Evolutionary conservation across 2,113 vertebrate genomes (phyloP).

Genomic region (Datnioides undecimradiatus): DNA sequence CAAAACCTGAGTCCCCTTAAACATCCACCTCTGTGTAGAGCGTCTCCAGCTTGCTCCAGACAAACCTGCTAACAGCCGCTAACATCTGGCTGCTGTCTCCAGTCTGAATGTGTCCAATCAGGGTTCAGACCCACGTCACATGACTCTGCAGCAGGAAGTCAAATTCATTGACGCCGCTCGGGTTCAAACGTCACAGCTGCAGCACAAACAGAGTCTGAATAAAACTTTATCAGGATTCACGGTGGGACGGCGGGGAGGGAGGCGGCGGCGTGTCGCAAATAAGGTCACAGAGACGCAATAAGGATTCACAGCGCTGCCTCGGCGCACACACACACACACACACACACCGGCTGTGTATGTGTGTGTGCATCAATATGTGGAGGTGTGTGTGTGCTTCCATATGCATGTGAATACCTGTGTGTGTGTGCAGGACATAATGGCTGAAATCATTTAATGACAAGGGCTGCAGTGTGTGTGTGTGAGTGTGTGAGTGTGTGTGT

Average conservation of each 20-base stretch:
- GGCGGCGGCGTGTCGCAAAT: constrained; percentile 18
- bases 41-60: too few species aligned
- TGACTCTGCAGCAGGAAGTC: too few species aligned
- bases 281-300: constrained; percentile 59
- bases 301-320: constrained; percentile 48
- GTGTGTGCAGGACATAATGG: constrained; percentile 41
- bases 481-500: constrained; percentile 19
- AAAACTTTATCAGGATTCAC: constrained; percentile 66
- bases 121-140: too few species aligned
- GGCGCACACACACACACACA: too few species aligned
- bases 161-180: too few species aligned
- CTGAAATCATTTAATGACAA: constrained; percentile 50
- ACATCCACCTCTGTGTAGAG: too few species aligned
- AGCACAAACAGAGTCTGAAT: constrained; percentile 40
- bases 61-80: too few species aligned
- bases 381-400: constrained; percentile 3
- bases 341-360: neutral
- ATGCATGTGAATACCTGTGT: constrained; percentile 17
- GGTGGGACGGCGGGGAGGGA: constrained; percentile 23
- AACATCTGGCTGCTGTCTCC: too few species aligned
- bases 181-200: constrained; percentile 29
- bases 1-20: too few species aligned
- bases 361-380: neutral
- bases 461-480: too few species aligned
- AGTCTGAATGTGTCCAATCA: too few species aligned